These are phyloP conservation scores for Danio albolineatus DNA, from an alignment of 2,797 vertebrate species.

Conservation along the genomic window DNA sequence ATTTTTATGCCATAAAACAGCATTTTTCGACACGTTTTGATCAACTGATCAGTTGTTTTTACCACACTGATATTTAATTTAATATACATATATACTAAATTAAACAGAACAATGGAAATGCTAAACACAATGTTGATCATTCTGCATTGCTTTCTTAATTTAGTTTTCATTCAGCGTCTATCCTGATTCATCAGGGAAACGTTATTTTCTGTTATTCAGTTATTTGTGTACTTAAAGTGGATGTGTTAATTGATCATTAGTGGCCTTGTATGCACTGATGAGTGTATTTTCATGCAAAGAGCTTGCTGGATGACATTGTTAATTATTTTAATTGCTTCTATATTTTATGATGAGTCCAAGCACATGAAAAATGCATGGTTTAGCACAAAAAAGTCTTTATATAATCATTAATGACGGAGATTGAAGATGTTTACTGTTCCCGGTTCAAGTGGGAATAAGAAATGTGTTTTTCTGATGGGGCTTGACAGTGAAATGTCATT, in stretches of 20 bases:
- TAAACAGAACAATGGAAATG: too few species aligned
- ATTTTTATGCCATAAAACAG: too few species aligned
- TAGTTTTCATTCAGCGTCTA: slow-evolving; percentile 5
- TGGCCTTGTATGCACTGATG: slow-evolving; percentile 4
- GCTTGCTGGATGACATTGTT: neutral
- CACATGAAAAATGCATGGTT: slow-evolving; percentile 27
- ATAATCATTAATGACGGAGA: neutral
- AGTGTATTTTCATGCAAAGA: slow-evolving; percentile 20
- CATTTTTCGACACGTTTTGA: neutral
- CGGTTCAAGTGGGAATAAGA: neutral
- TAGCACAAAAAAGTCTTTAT: slow-evolving; percentile 22
- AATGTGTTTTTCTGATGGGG: slow-evolving; percentile 27
- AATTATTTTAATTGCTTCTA: slow-evolving; percentile 30
- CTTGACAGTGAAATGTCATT: slow-evolving; percentile 31
- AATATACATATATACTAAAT: neutral
- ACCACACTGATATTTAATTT: neutral
- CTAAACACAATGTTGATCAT: neutral
- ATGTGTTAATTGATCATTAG: slow-evolving; percentile 42
- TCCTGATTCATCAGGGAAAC: slow-evolving; percentile 8
- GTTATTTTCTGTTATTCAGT: slow-evolving; percentile 18
- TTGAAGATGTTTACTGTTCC: neutral
- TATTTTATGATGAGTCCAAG: slow-evolving; percentile 22
- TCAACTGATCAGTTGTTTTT: neutral
- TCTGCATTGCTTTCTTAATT: slow-evolving; percentile 1
- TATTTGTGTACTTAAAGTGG: slow-evolving; percentile 34